Conservation (phyloP, 64 coral and sea anemone genomes). For the Porites australiensis region DNA sequence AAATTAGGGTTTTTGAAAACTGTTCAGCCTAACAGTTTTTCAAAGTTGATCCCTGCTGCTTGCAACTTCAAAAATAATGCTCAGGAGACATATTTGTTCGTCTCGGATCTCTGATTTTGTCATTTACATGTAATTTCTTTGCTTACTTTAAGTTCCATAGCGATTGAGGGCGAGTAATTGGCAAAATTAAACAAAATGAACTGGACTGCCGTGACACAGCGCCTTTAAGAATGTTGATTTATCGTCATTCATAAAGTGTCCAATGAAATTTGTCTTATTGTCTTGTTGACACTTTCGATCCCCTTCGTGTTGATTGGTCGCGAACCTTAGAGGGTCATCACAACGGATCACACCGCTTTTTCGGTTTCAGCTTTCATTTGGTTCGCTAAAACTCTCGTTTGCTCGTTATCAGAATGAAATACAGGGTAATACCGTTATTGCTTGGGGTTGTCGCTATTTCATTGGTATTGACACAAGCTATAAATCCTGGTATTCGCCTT, state of each 20-base stretch:
- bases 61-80: too few species aligned
- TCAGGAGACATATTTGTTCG: too few species aligned
- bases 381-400: not conserved
- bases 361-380: not conserved
- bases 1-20: too few species aligned
- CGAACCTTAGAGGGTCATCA: slow-evolving; percentile 2
- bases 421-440: not conserved
- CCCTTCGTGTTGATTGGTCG: not conserved
- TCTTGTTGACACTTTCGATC: slow-evolving; percentile 10
- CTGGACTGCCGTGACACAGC: too few species aligned
- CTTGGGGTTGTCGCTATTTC: not conserved
- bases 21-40: too few species aligned
- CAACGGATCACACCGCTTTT: not conserved
- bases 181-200: too few species aligned
- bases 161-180: too few species aligned
- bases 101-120: too few species aligned
- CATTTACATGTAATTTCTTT: too few species aligned
- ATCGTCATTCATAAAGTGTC: not conserved
- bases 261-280: not conserved
- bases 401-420: not conserved
- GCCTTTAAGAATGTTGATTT: not conserved
- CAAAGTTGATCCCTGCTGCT: too few species aligned
- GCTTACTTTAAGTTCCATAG: too few species aligned
- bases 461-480: not conserved
- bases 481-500: slow-evolving; percentile 65